Base-by-base conservation (phyloP, 2,888 invertebrate genomes). In the Agrotis segetum region DNA sequence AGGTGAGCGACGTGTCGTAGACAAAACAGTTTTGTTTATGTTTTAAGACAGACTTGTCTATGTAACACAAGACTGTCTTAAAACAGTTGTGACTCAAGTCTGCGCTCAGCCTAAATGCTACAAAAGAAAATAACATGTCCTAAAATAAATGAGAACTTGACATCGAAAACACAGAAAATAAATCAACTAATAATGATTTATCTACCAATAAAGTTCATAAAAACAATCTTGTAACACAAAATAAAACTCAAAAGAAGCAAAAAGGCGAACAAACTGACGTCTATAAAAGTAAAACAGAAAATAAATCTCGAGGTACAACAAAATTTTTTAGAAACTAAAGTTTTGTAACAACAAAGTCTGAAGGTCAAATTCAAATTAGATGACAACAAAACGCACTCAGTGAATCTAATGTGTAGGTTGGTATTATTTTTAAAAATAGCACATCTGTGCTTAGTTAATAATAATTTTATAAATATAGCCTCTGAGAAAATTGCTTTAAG, bases 371-470 rank as follows among this genome's bases (percentile, higher is more conserved):
- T 66, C 49, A 60, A 76, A 65, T 74, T 67, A 63, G 59, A 79
- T 64, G 74, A 79, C 74, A 74, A 60, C 50, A 63, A 67, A 74
- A 74, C 24, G 67, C 58, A 77, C 79, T 72, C 47, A 50, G 44
- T 13, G 13, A 53, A 47, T 50, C n/a, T 34, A 40, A 21, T 16
- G 17, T 21, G 14, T 34, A 44, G 19, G 44, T 44, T 24, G 29
- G 7, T 34, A 29, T 40, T 40, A 40, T 53, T 73, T 34, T 53
- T 63, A 55, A 29, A 29, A 63, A 62, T 73, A 55, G 5, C 17
- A 11, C 1, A 14, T 14, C 24, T 24, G 19, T 24, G 19, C 3
- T n/a, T 46, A 40, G 52, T 7, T 40, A 40, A 40, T 19, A 55
- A 19, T 47, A 19, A 47, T 40, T 24, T 53, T 13, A 3, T 7